phyloP scores from a whole-genome alignment of 1,140 invertebrate species.

The Tetramorium parvispinum region DNA sequence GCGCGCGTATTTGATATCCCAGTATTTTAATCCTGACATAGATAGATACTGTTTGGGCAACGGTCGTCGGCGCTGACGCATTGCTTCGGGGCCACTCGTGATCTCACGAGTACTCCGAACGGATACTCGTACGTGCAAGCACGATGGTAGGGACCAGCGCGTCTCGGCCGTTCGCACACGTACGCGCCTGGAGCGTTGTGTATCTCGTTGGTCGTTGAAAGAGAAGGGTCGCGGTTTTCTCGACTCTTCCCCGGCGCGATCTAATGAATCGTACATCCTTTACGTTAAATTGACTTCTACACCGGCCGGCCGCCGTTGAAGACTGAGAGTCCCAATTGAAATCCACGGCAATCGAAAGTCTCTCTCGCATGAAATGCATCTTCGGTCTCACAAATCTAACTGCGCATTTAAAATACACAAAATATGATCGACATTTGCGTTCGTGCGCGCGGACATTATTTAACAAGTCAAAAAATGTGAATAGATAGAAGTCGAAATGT shows the following conservation, averaged over 20 bases:
- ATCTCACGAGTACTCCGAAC: conserved; percentile 30
- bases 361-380: background rate
- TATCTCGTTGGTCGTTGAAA: conserved; percentile 52
- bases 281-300: conserved; percentile 49
- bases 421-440: conserved; percentile 5
- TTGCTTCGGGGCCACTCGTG: conserved; percentile 63
- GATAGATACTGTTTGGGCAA: conserved; percentile 85
- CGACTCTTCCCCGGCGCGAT: conserved; percentile 28
- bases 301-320: background rate
- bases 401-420: background rate
- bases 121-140: background rate
- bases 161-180: conserved; percentile 38
- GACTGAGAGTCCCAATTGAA: background rate
- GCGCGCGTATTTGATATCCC: conserved; percentile 81
- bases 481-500: conserved; percentile 3
- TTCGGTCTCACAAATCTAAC: background rate
- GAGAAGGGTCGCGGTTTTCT: conserved; percentile 59
- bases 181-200: conserved; percentile 41
- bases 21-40: conserved; percentile 86
- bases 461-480: conserved; percentile 6
- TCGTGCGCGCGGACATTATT: background rate
- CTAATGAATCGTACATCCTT: conserved; percentile 62
- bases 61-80: conserved; percentile 74
- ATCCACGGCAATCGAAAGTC: background rate
- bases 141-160: background rate